A percentile compares a stretch with the other conserved stretches of the same genome.
Conservation (phyloP, 2,113 vertebrate genomes). For the Hucho hucho region DNA sequence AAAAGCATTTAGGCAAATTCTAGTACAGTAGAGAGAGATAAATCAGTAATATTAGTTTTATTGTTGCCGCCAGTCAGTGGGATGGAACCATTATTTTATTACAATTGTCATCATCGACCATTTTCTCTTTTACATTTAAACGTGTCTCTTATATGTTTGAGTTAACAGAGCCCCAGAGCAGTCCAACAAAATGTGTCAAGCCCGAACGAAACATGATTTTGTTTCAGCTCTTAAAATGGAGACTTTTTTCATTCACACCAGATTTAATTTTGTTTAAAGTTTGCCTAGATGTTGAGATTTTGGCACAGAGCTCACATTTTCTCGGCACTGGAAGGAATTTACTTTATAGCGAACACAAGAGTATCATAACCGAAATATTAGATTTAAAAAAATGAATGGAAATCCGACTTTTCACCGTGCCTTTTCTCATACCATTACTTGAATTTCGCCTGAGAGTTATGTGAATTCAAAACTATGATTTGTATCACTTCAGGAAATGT, state of each 20-base stretch:
- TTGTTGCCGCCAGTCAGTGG: background rate
- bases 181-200: conserved; percentile 8
- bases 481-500: background rate
- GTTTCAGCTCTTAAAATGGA: conserved; percentile 37
- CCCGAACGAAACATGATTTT: conserved; percentile 39
- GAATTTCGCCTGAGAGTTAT: background rate
- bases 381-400: background rate
- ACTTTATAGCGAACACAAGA: conserved; percentile 10
- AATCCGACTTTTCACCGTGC: conserved; percentile 21
- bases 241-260: conserved; percentile 15
- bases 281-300: conserved; percentile 31
- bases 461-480: background rate
- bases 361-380: background rate
- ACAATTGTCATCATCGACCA: conserved; percentile 16
- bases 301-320: conserved; percentile 27
- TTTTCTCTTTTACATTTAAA: conserved; percentile 33
- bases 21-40: background rate
- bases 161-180: conserved; percentile 13
- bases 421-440: conserved; percentile 13
- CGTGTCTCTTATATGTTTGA: conserved; percentile 32
- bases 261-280: conserved; percentile 25
- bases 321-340: conserved; percentile 5
- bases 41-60: background rate
- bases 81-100: background rate
- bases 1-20: background rate